Base-by-base conservation (phyloP, 1,140 invertebrate species). In the Drosophila orena region DNA sequence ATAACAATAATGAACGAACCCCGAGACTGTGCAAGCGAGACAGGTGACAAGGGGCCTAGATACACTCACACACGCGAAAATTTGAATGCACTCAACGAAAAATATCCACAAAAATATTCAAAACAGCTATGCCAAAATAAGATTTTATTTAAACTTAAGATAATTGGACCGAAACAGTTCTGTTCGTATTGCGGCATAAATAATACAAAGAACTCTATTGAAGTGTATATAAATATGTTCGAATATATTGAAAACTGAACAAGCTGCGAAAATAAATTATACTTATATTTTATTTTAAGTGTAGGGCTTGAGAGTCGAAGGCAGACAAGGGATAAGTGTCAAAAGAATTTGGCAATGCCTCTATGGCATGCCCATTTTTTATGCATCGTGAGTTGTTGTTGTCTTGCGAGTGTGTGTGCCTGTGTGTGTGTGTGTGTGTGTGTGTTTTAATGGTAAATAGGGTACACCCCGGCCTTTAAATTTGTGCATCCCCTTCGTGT, bases 311-410 rank as follows among this genome's bases (percentile, higher is more conserved):
- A 8, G 30, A 34, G 20, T 5, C 5, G 7, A 17, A 22, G 27
- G 52, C 44, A 50, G 71, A 76, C 79, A 78, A 80, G 80, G 85
- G 77, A 89, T 89, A 89, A 89, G 84, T 89, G 84, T 89, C 84
- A 89, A 84, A 89, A 84, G 77, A 90, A 90, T 89, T 89, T 89
- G 80, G 81, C 85, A 84, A 84, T 84, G 85, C 49, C 60, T 40
- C 59, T 20, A 53, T 59, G 40, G 35, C 40, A 35, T 59, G 40
- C 24, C 55, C 60, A 78, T 86, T 88, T 79, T 81, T 88, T 88
- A 88, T 89, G 83, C 78, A 86, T 86, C 83, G 59, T 70, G 62
- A 61, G 83, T 74, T 83, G 75, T 74, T 74, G 76, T 65, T 66
- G 35, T 43, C 12, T 20, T 54, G 11, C 8, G 11, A 0, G 4